Base-by-base conservation (phyloP, 1,140 invertebrate genomes). In the Luehdorfia chinensis region DNA sequence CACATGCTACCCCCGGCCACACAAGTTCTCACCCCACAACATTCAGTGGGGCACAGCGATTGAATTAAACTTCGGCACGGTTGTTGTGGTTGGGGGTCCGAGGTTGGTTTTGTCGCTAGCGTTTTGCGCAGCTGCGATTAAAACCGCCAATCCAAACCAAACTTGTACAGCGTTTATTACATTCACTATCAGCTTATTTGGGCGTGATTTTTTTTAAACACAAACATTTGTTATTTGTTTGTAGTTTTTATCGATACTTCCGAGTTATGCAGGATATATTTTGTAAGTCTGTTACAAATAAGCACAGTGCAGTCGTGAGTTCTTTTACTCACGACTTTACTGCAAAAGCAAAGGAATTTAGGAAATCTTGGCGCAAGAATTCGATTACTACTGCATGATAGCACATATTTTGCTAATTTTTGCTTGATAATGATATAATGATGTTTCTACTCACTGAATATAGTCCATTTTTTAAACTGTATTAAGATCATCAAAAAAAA, bases 61-160 rank as follows among this genome's bases (percentile, higher is more conserved):
- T 76, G 80, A 81, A 81, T 81, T 80, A 84, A 81, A 84, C 72
- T 84, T 81, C 67, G 70, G 74, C 70, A 71, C 59, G 65, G 72
- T 75, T 78, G 73, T 80, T 81, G 75, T 67, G 80, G 80, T 75
- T 69, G 71, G 55, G 25, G 68, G 62, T 60, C 63, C 73, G 64
- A 70, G 72, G 66, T 79, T 65, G 73, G 74, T 80, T 81, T 84
- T 80, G 80, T 80, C 75, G 66, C 63, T 52, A 50, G 63, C 71
- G 69, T 69, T 79, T 65, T 72, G 75, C 71, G 69, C 75, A 80
- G 75, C 75, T 79, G 75, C 71, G 70, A 84, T 81, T 80, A 14
- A 75, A 76, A 81, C 75, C 69, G 49, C 65, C 72, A 75, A n/a
- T n/a, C n/a, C n/a, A n/a, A n/a, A n/a, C n/a, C n/a, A 80, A 78